Evolutionary conservation across 1,140 invertebrate genomes (phyloP), one percentile per base, ranked within the genome.

Genomic region (Drosophila athabasca): DNA sequence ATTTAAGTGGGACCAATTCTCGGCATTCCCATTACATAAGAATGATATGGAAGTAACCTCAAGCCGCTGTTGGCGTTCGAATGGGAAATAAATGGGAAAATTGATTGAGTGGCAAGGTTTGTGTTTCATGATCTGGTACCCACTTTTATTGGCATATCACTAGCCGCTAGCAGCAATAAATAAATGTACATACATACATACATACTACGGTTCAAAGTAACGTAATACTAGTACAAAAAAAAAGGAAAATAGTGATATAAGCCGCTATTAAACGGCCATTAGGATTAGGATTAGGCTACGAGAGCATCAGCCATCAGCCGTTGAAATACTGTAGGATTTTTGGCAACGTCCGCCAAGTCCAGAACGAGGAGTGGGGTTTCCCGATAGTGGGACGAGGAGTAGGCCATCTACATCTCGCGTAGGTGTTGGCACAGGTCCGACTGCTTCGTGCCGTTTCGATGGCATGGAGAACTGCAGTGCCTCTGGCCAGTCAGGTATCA

Each of bases 381-480:
- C 9, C 31, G 15, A 57, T 6, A 15, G 39, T 57, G 0, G 59
- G 29, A 75, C 74, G 31, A 15, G 45, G 8, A 15, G 39, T 57
- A 0, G 59, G 29, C 78, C 74, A 87, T 8, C 60, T 60, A 49
- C 82, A 87, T 29, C 55, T 76, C 9, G 48, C 75, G 50, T 76
- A 87, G 6, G 53, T 54, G 8, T 67, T 53, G 35, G 11, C 11
- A 5, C 35, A 39, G 0, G 1, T 26, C 9, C 82, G 88, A 39
- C 35, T 82, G 19, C 50, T 31, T 15, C 41, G 72, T 1, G 83
- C 70, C 11, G 52, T 44, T 53, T 82, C 57, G n/a, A 87, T 70
- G 57, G 82, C 82, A 11, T 62, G 60, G 24, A 61, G 75, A 2
- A 88, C 75, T 3, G 82, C 82, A 7, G 82, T 87, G 44, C 66